A percentile compares a stretch with the other conserved stretches of the same genome.
These are phyloP conservation scores for Ia io DNA, from an alignment of 2,113 vertebrate species.

Conservation along the genomic window DNA sequence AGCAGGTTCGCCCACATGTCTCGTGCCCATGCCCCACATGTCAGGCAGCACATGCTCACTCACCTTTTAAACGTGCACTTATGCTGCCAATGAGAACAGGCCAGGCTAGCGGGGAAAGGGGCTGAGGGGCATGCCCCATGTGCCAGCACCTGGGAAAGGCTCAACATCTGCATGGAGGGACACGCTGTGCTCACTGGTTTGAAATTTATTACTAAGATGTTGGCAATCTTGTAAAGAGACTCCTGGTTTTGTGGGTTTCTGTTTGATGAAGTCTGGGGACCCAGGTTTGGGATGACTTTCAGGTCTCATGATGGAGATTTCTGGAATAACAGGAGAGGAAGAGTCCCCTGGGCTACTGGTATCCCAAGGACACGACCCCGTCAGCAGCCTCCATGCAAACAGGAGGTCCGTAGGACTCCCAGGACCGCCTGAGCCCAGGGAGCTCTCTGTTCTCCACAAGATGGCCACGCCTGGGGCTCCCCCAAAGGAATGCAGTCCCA, in stretches of 20 bases:
- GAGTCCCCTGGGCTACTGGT: background rate
- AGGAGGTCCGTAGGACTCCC: background rate
- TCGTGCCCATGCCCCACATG: background rate
- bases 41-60: background rate
- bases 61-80: background rate
- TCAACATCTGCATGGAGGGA: background rate
- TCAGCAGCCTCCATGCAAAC: fast-evolving
- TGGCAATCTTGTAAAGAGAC: background rate
- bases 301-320: background rate
- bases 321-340: background rate
- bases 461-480: background rate
- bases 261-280: background rate
- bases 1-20: background rate
- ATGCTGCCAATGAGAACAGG: background rate
- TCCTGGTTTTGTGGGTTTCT: background rate
- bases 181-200: background rate
- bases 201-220: background rate
- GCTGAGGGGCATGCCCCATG: background rate
- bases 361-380: too few relatives aligned
- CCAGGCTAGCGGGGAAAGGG: too few relatives aligned
- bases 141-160: background rate
- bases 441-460: background rate
- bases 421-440: background rate
- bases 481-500: too few relatives aligned
- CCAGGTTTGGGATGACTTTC: background rate